Base-by-base conservation (phyloP, 2,113 vertebrate genomes). In the Crotalus helleri region DNA sequence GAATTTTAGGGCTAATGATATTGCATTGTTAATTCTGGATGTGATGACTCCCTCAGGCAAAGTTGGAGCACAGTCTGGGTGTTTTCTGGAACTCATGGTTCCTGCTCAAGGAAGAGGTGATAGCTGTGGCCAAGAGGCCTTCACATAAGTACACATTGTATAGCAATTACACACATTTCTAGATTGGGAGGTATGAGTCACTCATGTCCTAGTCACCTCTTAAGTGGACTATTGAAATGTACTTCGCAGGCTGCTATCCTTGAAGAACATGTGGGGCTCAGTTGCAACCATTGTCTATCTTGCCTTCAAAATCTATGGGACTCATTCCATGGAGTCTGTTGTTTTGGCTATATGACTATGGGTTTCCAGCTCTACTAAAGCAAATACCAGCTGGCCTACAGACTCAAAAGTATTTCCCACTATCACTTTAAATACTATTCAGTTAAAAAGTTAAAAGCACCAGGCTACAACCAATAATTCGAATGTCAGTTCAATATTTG, bases 311-410 rank as follows among this genome's bases (percentile, higher is more conserved):
- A 90, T 23, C 19, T 21, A 54, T 29, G 49, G 12, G 12, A 23
- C 51, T 29, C 0, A 57, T 24, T 54, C 54, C 39, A 59, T 11
- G 69, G 92, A 92, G 69, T 55, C 69, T 85, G 54, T 33, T 92
- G 54, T 59, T 58, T 85, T 90, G 92, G 87, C 69, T 90, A 26
- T 51, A 13, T 51, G 21, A 51, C 29, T 26, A 86, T 53, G 69
- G 39, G 92, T 51, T 61, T 29, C 88, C 29, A 53, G 17, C 7
- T 61, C 69, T 90, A 81, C 69, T 89, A 93, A 93, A 85, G 55
- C 88, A 90, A 90, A 92, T 85, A 93, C 44, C 54, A 93, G 69
- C 88, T 93, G 88, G 87, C 69, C 44, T 86, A 46, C 26, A 86
- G 33, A 17, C 74, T 93, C 88, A 59, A 86, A 33, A 92, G 26